Conservation (phyloP, 2,113 vertebrate species). For the Salvator merianae region DNA sequence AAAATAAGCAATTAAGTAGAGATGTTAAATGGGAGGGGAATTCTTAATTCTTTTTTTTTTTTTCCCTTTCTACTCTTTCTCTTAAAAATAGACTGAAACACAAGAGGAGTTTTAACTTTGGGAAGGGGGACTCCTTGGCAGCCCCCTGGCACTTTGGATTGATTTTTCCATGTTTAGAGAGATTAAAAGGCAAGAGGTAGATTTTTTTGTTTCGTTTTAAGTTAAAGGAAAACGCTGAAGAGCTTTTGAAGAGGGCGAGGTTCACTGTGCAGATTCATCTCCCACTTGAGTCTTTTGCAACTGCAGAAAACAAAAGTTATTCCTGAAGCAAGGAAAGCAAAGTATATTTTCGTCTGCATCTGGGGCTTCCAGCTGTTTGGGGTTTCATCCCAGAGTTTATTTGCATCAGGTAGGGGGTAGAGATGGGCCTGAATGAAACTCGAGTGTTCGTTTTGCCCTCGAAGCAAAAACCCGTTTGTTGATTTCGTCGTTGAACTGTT, state of each 20-base stretch:
- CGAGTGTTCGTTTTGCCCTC: too few species aligned
- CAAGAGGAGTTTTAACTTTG: not conserved
- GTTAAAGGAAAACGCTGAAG: not conserved
- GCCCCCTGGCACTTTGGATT: not conserved
- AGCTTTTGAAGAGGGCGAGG: not conserved
- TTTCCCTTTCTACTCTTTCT: too few species aligned
- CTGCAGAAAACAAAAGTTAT: too few species aligned
- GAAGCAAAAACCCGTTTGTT: too few species aligned
- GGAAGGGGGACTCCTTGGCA: not conserved
- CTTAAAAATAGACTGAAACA: not conserved
- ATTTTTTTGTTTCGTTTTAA: not conserved
- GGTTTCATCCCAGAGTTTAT: not conserved
- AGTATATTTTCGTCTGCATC: not conserved
- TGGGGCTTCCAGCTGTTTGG: not conserved
- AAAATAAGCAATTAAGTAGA: not conserved
- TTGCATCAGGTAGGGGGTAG: not conserved
- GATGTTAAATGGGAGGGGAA: not conserved
- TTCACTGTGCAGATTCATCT: not conserved
- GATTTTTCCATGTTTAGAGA: not conserved
- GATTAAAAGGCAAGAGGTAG: not conserved
- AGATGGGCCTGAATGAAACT: too few species aligned
- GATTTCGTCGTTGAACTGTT: too few species aligned
- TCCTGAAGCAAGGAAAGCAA: slow-evolving; percentile 21
- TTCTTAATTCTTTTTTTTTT: not conserved
- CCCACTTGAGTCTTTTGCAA: not conserved